Evolutionary conservation across 2,797 vertebrate species (phyloP).

Genomic region (Pangasius djambal): DNA sequence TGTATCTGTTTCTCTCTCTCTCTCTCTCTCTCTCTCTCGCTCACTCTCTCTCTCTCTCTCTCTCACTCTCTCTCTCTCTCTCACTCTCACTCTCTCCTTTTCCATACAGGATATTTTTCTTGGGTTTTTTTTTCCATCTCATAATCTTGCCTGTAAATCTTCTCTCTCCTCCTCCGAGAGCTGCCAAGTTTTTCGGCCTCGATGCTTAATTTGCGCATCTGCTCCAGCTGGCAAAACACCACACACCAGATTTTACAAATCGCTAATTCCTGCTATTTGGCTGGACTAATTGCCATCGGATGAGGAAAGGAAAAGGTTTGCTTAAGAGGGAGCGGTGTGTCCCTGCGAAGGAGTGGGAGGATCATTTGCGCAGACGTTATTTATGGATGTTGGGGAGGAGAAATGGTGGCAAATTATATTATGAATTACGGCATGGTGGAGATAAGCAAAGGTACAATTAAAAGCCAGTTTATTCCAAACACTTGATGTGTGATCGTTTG

Average conservation of each 20-base stretch:
- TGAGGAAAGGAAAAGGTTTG: slow-evolving; percentile 67
- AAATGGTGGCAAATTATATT: background rate
- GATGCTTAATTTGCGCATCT: slow-evolving; percentile 79
- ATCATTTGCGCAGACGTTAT: background rate
- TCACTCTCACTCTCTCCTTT: background rate
- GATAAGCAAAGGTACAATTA: background rate
- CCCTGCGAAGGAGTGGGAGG: background rate
- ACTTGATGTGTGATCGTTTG: background rate
- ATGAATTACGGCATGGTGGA: background rate
- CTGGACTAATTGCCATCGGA: slow-evolving; percentile 78
- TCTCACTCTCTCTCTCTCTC: background rate
- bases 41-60: slow-evolving; percentile 45
- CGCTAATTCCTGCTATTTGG: slow-evolving; percentile 80
- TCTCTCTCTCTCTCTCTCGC: slow-evolving; percentile 48
- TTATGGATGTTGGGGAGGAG: background rate
- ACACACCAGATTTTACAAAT: slow-evolving; percentile 77
- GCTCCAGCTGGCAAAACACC: slow-evolving; percentile 78
- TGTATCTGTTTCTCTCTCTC: slow-evolving; percentile 55
- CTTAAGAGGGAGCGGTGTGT: slow-evolving; percentile 1
- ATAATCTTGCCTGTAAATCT: slow-evolving; percentile 21
- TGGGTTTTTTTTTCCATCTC: background rate
- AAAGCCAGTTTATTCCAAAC: background rate
- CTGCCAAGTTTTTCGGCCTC: slow-evolving; percentile 67
- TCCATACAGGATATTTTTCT: slow-evolving; percentile 25
- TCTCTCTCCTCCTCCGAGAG: slow-evolving; percentile 51